A percentile compares a stretch with the other conserved stretches of the same genome.
These are phyloP conservation scores for Saguinus midas DNA, from an alignment of 2,113 vertebrate species.

Conservation along the genomic window DNA sequence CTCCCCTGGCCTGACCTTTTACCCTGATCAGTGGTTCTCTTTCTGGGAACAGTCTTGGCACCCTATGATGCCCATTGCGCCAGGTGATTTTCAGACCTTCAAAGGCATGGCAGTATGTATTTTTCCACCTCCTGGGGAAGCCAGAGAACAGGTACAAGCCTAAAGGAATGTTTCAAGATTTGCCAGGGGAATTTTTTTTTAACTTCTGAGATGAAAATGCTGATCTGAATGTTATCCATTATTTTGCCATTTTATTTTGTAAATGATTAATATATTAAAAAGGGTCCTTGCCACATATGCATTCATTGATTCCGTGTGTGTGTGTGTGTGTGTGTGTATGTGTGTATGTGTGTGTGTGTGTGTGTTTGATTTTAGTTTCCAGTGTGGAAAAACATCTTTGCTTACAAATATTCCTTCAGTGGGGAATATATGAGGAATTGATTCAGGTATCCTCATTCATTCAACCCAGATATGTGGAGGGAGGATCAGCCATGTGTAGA, in stretches of 20 bases:
- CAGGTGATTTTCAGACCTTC: background rate
- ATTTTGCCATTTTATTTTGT: slow-evolving; percentile 14
- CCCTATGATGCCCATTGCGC: rapidly evolving
- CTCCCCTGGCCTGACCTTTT: background rate
- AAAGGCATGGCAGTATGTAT: background rate
- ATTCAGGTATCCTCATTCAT: slow-evolving; percentile 37
- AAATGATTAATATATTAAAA: slow-evolving; percentile 24
- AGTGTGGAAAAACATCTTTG: background rate
- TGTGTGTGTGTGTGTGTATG: background rate
- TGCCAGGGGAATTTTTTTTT: background rate
- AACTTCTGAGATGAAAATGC: background rate
- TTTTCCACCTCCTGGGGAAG: background rate
- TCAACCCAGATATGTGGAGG: background rate
- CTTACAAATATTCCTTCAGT: slow-evolving; percentile 29
- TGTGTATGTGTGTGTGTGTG: background rate
- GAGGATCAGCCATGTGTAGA: background rate
- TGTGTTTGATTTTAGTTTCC: slow-evolving; percentile 11
- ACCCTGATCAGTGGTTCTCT: background rate
- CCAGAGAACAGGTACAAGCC: background rate
- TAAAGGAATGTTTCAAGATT: background rate
- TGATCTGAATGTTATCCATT: background rate
- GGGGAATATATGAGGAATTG: slow-evolving; percentile 51
- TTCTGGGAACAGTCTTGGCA: background rate
- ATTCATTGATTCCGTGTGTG: background rate
- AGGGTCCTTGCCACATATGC: background rate